phyloP scores from a whole-genome alignment of 2,888 invertebrate species.

The Cheilosia variabilis region DNA sequence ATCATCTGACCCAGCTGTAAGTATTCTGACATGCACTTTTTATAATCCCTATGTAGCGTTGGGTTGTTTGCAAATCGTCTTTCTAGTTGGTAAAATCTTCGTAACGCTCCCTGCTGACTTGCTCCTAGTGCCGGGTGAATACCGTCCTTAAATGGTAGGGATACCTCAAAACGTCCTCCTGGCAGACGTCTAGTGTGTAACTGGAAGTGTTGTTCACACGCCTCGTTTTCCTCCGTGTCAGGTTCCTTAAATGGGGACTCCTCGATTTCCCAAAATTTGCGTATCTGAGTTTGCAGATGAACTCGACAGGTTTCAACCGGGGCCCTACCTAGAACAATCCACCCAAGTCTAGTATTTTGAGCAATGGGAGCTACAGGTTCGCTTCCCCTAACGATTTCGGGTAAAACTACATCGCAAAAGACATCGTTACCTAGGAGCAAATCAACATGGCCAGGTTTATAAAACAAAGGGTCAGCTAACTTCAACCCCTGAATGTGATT shows the following conservation, averaged over 20 bases:
- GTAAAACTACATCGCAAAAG: conserved; percentile 13
- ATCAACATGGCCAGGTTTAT: conserved; percentile 16
- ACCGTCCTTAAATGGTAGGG: conserved; percentile 17
- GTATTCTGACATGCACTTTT: conserved; percentile 11
- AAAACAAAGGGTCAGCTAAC: conserved; percentile 19
- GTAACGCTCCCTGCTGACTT: conserved; percentile 7
- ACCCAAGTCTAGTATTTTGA: conserved; percentile 30
- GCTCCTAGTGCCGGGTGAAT: conserved; percentile 15
- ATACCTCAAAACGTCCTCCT: conserved; percentile 32
- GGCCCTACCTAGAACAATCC: conserved; percentile 1
- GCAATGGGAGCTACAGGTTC: neutral
- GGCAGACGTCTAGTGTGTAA: conserved; percentile 14
- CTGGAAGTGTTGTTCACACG: conserved; percentile 3
- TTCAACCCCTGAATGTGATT: conserved; percentile 15
- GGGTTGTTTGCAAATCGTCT: conserved; percentile 22
- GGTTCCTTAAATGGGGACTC: conserved; percentile 3
- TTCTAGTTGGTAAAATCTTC: conserved; percentile 2
- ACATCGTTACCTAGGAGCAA: conserved; percentile 20
- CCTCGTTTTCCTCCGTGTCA: neutral
- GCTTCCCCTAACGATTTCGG: conserved; percentile 14
- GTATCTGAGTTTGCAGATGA: conserved; percentile 10
- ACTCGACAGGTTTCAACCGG: neutral
- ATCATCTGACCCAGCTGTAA: conserved; percentile 22
- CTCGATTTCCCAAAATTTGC: conserved; percentile 36
- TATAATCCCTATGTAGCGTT: neutral